Conservation (phyloP, 2,797 vertebrate species). For the Tarsius wallacei region DNA sequence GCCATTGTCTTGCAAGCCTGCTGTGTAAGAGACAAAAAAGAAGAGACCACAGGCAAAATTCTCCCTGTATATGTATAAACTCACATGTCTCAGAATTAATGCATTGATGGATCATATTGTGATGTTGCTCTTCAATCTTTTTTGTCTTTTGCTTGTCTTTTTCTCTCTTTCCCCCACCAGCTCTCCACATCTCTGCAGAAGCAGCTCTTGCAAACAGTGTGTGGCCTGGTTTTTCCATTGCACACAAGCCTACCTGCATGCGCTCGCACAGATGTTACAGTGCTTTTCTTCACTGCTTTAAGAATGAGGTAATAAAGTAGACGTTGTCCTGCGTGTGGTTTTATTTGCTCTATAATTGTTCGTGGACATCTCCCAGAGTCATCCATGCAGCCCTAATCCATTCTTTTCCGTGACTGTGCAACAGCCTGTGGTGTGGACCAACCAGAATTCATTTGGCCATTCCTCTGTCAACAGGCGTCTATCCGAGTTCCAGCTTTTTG, state of each 20-base stretch:
- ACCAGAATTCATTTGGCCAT: not conserved
- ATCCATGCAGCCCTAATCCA: not conserved
- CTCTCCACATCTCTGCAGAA: not conserved
- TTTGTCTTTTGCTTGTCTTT: no score
- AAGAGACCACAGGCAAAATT: not conserved
- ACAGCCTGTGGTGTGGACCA: not conserved
- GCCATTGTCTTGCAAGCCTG: not conserved
- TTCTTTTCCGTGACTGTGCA: not conserved
- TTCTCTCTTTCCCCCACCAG: not conserved
- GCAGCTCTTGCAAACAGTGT: not conserved
- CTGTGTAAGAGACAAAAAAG: not conserved
- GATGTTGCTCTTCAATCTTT: not conserved
- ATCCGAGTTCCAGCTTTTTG: not conserved
- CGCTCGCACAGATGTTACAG: rapidly evolving
- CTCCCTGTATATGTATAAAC: not conserved
- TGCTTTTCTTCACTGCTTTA: not conserved
- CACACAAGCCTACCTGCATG: rapidly evolving
- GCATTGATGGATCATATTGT: not conserved
- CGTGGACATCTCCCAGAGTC: not conserved
- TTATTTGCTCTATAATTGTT: not conserved
- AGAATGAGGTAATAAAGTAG: not conserved
- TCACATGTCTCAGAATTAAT: not conserved
- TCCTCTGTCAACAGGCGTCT: not conserved
- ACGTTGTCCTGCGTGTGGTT: not conserved
- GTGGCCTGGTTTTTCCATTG: rapidly evolving